These are phyloP conservation scores for Habropoda laboriosa DNA, from an alignment of 1,140 invertebrate genomes.

Conservation along the genomic window DNA sequence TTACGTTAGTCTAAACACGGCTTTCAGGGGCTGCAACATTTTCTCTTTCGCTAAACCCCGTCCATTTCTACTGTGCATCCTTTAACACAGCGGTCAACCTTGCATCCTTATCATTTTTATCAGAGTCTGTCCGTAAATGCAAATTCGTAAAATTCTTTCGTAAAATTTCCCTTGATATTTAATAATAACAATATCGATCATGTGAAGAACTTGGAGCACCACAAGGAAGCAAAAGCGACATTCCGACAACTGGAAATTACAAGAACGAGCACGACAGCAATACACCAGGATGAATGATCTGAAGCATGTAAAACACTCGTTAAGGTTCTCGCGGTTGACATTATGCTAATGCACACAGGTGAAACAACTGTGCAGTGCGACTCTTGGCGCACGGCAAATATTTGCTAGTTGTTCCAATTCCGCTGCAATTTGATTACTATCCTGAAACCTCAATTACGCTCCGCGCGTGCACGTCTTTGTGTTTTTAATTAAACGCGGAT, in stretches of 20 bases:
- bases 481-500: no score
- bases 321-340: not conserved
- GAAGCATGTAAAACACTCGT: not conserved
- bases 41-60: not conserved
- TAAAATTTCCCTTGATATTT: no score
- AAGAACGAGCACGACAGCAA: slow-evolving; percentile 1
- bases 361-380: not conserved
- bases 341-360: not conserved
- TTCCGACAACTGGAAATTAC: not conserved
- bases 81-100: not conserved
- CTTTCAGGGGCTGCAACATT: not conserved
- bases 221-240: not conserved
- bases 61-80: not conserved
- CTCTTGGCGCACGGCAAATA: not conserved
- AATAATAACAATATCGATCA: not conserved
- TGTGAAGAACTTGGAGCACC: not conserved
- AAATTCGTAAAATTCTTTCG: no score
- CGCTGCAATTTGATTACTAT: not conserved
- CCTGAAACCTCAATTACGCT: not conserved
- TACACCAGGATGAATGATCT: not conserved
- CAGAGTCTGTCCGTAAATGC: not conserved
- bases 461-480: no score
- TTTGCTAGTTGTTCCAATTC: not conserved
- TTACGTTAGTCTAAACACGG: slow-evolving; percentile 8
- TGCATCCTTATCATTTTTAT: not conserved